These are phyloP conservation scores for Pempheris klunzingeri DNA, from an alignment of 2,797 vertebrate genomes.

Conservation along the genomic window DNA sequence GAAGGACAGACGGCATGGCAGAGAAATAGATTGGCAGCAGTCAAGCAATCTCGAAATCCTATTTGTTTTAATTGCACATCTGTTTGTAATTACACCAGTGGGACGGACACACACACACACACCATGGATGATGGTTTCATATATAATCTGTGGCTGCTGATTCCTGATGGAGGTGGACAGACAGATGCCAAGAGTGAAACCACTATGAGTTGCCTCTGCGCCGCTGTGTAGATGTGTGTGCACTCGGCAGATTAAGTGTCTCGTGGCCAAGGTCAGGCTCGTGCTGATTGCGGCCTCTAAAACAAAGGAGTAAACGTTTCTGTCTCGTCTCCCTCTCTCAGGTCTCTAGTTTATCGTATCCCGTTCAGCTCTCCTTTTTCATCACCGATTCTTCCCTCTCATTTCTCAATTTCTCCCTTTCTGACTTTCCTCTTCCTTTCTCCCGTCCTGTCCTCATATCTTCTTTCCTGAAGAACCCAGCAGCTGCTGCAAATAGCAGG, in stretches of 20 bases:
- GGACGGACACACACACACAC: constrained; percentile 16
- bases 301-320: constrained; percentile 26
- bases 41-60: constrained; percentile 40
- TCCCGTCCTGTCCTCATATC: neutral
- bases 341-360: constrained; percentile 7
- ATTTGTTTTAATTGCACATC: constrained; percentile 64
- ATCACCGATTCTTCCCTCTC: neutral
- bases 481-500: constrained; percentile 29
- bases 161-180: neutral
- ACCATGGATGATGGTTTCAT: neutral
- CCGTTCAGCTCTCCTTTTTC: constrained; percentile 12
- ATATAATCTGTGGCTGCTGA: constrained; percentile 10
- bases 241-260: constrained; percentile 24
- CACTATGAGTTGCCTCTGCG: constrained; percentile 13
- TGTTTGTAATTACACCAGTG: constrained; percentile 50
- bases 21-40: constrained; percentile 54
- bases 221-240: neutral
- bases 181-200: constrained; percentile 3
- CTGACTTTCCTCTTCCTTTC: neutral
- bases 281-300: constrained; percentile 18
- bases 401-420: neutral
- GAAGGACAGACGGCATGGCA: constrained; percentile 11
- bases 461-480: constrained; percentile 13
- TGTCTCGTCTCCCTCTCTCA: constrained; percentile 21
- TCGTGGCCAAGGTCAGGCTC: constrained; percentile 56